phyloP scores from a whole-genome alignment of 2,113 vertebrate genomes.

The Campylomormyrus numenius region DNA sequence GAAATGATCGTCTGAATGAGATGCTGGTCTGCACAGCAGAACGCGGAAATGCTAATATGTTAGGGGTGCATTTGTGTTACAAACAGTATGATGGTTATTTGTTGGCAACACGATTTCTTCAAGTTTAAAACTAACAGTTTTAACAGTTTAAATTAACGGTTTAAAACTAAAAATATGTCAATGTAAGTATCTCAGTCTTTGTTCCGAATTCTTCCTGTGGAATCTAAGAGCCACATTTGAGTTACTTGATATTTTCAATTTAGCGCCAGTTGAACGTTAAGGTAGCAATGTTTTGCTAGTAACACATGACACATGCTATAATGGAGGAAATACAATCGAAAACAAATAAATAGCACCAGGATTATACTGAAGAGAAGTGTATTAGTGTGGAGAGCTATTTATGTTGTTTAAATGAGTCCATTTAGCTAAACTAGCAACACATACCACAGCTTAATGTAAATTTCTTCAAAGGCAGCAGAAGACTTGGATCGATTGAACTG shows the following conservation, averaged over 20 bases:
- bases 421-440: background rate
- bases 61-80: constrained; percentile 42
- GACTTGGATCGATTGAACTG: background rate
- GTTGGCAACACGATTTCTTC: constrained; percentile 26
- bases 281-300: background rate
- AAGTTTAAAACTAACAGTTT: background rate
- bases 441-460: background rate
- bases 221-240: background rate
- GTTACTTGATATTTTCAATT: background rate
- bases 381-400: background rate
- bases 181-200: background rate
- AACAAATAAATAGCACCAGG: background rate
- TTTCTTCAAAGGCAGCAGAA: background rate
- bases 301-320: background rate
- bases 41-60: constrained; percentile 46
- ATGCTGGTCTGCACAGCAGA: constrained; percentile 34
- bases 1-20: constrained; percentile 13
- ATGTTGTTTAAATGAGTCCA: background rate
- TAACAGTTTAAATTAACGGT: background rate
- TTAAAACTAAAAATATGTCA: background rate
- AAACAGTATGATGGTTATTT: constrained; percentile 38
- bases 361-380: background rate
- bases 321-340: background rate
- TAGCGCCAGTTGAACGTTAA: background rate
- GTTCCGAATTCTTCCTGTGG: background rate